These are phyloP conservation scores for Pipa parva DNA, from an alignment of 2,113 vertebrate species.

Conservation along the genomic window DNA sequence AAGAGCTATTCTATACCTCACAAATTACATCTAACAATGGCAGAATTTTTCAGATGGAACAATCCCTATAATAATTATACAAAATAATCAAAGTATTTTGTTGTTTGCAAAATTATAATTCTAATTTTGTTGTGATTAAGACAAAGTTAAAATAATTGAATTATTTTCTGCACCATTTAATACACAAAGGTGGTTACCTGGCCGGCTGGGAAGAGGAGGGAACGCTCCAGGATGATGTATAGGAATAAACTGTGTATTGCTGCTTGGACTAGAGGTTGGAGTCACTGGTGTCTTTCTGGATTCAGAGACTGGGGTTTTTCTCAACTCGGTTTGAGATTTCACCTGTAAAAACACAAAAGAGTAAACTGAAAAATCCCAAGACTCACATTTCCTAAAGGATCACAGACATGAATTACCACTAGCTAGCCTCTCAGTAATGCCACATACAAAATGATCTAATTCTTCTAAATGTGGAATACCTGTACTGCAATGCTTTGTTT, in stretches of 20 bases:
- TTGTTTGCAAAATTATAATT: too few relatives aligned
- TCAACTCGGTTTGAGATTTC: conserved; percentile 83
- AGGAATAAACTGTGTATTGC: conserved; percentile 93
- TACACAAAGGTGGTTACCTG: conserved; percentile 62
- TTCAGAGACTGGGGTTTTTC: conserved; percentile 92
- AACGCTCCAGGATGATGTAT: conserved; percentile 96
- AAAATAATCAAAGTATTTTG: too few relatives aligned
- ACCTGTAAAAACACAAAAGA: conserved; percentile 62
- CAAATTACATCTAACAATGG: too few relatives aligned
- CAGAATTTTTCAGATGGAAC: too few relatives aligned
- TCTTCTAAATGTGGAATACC: conserved; percentile 54
- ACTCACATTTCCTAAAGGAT: too few relatives aligned
- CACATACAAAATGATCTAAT: not conserved
- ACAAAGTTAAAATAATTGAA: not conserved
- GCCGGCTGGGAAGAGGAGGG: conserved; percentile 88
- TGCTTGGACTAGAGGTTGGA: conserved; percentile 77
- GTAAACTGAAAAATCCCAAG: too few relatives aligned
- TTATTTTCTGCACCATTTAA: not conserved
- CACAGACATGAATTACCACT: too few relatives aligned
- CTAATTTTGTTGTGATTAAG: too few relatives aligned
- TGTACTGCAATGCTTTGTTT: conserved; percentile 79
- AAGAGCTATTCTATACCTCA: too few relatives aligned
- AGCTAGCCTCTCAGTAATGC: too few relatives aligned
- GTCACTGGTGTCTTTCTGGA: conserved; percentile 87
- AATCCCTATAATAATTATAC: too few relatives aligned